Evolutionary conservation across 2,797 vertebrate genomes (phyloP), one percentile per base, ranked within the genome.

Genomic region (Lagodon rhomboides): DNA sequence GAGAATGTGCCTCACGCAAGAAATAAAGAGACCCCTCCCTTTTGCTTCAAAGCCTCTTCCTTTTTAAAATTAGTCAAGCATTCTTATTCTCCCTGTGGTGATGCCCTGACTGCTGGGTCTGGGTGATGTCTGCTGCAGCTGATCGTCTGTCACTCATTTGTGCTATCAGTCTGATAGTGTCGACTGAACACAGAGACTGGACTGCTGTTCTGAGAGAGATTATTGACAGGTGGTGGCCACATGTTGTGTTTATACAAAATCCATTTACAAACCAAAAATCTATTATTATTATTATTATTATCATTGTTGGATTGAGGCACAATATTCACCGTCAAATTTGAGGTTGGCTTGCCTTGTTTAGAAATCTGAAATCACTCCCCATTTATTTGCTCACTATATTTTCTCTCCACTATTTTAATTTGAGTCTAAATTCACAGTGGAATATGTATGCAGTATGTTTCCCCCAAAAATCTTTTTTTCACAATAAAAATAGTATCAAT

Each of bases 101-200:
- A 83, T 83, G 68, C 77, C 87, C 85, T 87, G 89, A 84, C 84
- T 78, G 61, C 66, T 49, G 78, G 85, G 87, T 90, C 94, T 95
- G 94, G 88, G 59, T 84, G 92, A 83, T 89, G 94, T 95, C 91
- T 82, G 82, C 86, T 89, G 84, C 93, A 92, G 91, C 92, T 88
- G 89, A 92, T 94, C 85, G 38, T 93, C 92, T 92, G 89, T 93
- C 95, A 95, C 94, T 93, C 88, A 79, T 60, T 89, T 77, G 66
- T 81, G 38, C 92, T 94, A 93, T 92, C 92, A 90, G 68, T 66
- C 53, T 93, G 93, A 95, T 94, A 91, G 91, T 83, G 83, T 68
- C 73, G 86, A 87, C 89, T 85, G 68, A 83, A 87, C 77, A 72
- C 27, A 83, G 72, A 62, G 53, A 68, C 79, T 59, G 75, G 66